phyloP scores from a whole-genome alignment of 2,888 invertebrate genomes.

The Lottia scabra region DNA sequence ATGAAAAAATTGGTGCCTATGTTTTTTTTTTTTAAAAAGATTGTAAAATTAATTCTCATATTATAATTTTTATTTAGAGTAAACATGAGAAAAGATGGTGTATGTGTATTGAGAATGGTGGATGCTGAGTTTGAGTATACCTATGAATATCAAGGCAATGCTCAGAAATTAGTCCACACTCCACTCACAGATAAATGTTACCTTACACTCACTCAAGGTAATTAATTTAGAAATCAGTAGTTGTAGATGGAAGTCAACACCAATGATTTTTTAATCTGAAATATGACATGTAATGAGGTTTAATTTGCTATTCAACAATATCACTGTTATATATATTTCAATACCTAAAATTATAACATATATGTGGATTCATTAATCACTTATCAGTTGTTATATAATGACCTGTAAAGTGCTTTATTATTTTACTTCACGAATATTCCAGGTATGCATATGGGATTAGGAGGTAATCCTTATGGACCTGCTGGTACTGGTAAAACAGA shows the following conservation, averaged over 20 bases:
- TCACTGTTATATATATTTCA: too few relatives aligned
- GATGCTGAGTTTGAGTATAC: conserved; percentile 95
- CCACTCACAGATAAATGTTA: conserved; percentile 97
- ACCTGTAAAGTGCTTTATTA: too few relatives aligned
- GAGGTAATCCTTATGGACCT: conserved; percentile 98
- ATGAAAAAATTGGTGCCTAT: too few relatives aligned
- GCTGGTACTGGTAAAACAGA: conserved; percentile 99
- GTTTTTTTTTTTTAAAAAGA: too few relatives aligned
- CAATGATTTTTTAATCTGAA: too few relatives aligned
- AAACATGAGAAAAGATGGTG: conserved; percentile 73
- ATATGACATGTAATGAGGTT: too few relatives aligned
- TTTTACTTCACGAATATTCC: neutral
- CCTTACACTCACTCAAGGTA: conserved; percentile 89
- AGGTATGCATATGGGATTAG: conserved; percentile 93
- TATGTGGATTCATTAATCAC: too few relatives aligned
- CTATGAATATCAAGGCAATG: conserved; percentile 98
- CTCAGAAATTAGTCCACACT: conserved; percentile 93
- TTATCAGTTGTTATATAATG: too few relatives aligned
- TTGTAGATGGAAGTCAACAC: neutral
- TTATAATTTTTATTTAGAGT: conserved; percentile 73
- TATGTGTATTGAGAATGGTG: conserved; percentile 87
- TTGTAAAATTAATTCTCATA: too few relatives aligned
- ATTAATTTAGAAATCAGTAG: neutral
- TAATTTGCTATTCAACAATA: too few relatives aligned
- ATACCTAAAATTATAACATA: too few relatives aligned